Evolutionary conservation across 2,888 invertebrate species (phyloP).

Genomic region (Epiblema foenella): DNA sequence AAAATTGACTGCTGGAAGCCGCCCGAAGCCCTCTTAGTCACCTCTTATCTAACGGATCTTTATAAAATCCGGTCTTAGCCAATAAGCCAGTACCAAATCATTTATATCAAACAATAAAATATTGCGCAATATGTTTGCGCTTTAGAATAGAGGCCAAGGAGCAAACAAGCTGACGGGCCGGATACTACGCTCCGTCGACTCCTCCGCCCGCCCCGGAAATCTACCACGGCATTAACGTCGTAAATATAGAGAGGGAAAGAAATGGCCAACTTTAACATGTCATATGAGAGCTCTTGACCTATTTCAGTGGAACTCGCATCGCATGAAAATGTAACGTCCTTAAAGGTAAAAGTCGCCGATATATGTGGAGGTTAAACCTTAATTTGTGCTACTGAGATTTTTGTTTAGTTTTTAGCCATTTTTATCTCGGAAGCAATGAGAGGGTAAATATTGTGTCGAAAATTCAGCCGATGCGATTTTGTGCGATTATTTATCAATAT

Average conservation of each 20-base stretch:
- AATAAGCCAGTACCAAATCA: background rate
- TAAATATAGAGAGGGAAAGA: slow-evolving; percentile 57
- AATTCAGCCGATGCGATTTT: too few relatives aligned
- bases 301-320: slow-evolving; percentile 52
- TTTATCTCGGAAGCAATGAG: too few relatives aligned
- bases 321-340: slow-evolving; percentile 35
- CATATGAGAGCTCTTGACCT: slow-evolving; percentile 53
- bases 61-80: too few relatives aligned
- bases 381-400: background rate
- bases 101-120: background rate
- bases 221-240: slow-evolving; percentile 62
- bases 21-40: background rate
- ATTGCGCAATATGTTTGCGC: slow-evolving; percentile 1
- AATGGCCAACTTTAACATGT: slow-evolving; percentile 56
- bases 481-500: too few relatives aligned
- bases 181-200: slow-evolving; percentile 66
- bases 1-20: background rate
- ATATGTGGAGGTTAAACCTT: background rate
- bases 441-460: too few relatives aligned
- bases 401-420: background rate
- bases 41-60: background rate
- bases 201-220: slow-evolving; percentile 63
- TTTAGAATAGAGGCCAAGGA: slow-evolving; percentile 47
- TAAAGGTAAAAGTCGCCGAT: background rate
- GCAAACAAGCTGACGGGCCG: slow-evolving; percentile 72